Percentiles rank a stretch among this genome's conserved stretches.
These are phyloP conservation scores for Orchestia grillus DNA, from an alignment of 1,140 invertebrate species.

Conservation along the genomic window DNA sequence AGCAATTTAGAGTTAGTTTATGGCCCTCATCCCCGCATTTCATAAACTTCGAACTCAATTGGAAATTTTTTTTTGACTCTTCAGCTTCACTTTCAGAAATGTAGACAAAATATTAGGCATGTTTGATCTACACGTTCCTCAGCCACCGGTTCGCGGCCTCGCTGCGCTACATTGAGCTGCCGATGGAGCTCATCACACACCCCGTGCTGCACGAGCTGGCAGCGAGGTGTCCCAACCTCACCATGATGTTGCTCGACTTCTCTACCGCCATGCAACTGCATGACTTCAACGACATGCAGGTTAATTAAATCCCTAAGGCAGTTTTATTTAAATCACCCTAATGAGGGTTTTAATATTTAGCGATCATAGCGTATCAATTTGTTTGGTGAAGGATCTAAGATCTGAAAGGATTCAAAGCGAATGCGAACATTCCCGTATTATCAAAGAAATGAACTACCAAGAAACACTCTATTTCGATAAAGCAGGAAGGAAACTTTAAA, in stretches of 20 bases:
- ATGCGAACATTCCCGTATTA: too few species aligned
- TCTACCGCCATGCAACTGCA: slow-evolving; percentile 99
- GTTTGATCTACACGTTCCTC: slow-evolving; percentile 63
- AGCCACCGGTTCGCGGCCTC: slow-evolving; percentile 90
- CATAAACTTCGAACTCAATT: neutral
- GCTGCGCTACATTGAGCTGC: slow-evolving; percentile 93
- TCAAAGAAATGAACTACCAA: too few species aligned
- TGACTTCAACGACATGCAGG: slow-evolving; percentile 98
- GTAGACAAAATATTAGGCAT: neutral
- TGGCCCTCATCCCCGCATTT: neutral
- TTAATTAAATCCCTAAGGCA: slow-evolving; percentile 66
- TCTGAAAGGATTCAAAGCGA: too few species aligned
- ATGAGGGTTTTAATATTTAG: too few species aligned
- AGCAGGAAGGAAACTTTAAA: too few species aligned
- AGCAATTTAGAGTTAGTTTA: neutral
- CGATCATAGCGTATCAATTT: too few species aligned
- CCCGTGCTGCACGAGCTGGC: slow-evolving; percentile 97
- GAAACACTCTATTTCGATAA: too few species aligned
- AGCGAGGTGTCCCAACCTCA: slow-evolving; percentile 97
- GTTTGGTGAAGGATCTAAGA: too few species aligned
- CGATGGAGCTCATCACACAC: slow-evolving; percentile 97
- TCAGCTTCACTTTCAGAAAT: neutral
- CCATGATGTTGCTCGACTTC: slow-evolving; percentile 96
- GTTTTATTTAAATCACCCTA: neutral
- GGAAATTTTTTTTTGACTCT: neutral